Conservation (phyloP, 2,113 vertebrate species). For the Syngnathoides biaculeatus region DNA sequence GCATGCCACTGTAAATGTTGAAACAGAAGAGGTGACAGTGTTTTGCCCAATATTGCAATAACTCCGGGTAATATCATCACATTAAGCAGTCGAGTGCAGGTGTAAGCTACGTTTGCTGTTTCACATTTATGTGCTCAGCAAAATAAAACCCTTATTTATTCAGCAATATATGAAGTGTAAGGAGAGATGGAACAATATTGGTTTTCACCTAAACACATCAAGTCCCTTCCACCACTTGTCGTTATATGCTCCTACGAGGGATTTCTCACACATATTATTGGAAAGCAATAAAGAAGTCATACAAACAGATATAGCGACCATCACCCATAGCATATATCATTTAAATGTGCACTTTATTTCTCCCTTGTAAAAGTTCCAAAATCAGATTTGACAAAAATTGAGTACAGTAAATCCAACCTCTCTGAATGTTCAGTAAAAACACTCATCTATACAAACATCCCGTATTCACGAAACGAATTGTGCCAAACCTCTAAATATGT, state of each 20-base stretch:
- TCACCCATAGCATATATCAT: constrained; percentile 37
- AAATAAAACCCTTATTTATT: constrained; percentile 7
- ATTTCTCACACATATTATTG: constrained; percentile 47
- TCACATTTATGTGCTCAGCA: constrained; percentile 2
- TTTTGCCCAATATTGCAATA: constrained; percentile 17
- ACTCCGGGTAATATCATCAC: not conserved
- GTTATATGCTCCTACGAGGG: constrained; percentile 33
- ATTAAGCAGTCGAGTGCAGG: constrained; percentile 2
- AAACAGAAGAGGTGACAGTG: constrained; percentile 17
- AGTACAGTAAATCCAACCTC: not conserved
- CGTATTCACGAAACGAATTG: constrained; percentile 21
- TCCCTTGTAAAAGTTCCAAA: constrained; percentile 45
- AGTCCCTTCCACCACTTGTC: constrained; percentile 13
- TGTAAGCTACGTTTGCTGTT: constrained; percentile 7
- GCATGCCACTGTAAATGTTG: constrained; percentile 35
- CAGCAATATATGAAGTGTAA: constrained; percentile 12
- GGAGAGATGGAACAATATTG: constrained; percentile 39
- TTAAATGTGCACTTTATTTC: constrained; percentile 44
- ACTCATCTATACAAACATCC: constrained; percentile 14
- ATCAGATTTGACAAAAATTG: constrained; percentile 36
- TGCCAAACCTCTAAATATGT: constrained; percentile 17
- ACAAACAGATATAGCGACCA: constrained; percentile 50
- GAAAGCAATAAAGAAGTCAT: constrained; percentile 38
- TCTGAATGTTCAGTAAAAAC: not conserved
- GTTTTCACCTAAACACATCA: constrained; percentile 28